Base-by-base conservation (phyloP, 2,113 vertebrate species). In the Recurvirostra avosetta region DNA sequence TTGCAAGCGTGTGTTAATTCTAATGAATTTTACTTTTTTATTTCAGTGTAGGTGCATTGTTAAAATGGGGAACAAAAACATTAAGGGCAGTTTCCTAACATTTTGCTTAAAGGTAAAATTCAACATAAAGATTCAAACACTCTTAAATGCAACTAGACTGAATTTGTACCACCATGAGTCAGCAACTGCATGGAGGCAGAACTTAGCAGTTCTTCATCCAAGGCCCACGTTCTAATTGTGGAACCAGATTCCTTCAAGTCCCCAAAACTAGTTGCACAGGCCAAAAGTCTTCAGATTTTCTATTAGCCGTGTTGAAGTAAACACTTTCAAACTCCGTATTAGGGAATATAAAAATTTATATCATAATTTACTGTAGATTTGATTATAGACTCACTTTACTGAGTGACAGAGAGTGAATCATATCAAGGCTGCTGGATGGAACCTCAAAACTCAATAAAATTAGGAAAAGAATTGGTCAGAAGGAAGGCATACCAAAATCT, bases 221-320 rank as follows among this genome's bases (percentile, higher is more conserved):
- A 13, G 0, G 7, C 8, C 7, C 9, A 13, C 38, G n/a, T 2
- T 53, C 25, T 50, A 15, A 8, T 18, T 36, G 16, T 26, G 6
- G 23, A 95, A 47, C 2, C 26, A 84, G 13, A 66, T 41, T 32
- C 29, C 36, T 80, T 68, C 36, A 70, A 15, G 29, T 26, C 36
- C 4, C 40, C 18, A 47, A 12, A 73, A 15, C 8, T 5, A 16
- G 5, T 3, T 52, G 7, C 8, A 58, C 8, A 49, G 32, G 11
- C 3, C n/a, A 75, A 65, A 91, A 89, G 12, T 52, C 38, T 76
- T 82, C 41, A 79, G 32, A 18, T 75, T 78, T 94, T 61, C 43
- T 83, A 2, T 45, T 38, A 41, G 4, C 19, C 41, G 2, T 65
- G 22, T 76, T 76, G 43, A 86, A 74, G 15, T 30, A 29, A 80